These are phyloP conservation scores for Lepeophtheirus salmonis DNA, from an alignment of 1,140 invertebrate species.

Conservation along the genomic window DNA sequence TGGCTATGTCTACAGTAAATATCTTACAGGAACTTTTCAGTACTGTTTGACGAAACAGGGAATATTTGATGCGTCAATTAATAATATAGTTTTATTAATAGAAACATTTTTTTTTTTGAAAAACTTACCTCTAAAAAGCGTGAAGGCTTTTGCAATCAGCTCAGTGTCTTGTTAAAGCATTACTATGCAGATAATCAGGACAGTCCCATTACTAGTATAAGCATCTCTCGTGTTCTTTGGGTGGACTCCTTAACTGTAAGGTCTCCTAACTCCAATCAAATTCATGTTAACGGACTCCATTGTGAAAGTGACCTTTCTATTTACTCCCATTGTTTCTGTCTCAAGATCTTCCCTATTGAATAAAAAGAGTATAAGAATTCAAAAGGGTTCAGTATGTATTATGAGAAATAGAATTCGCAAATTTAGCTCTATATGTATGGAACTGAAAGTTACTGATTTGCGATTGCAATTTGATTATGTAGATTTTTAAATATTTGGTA, in stretches of 20 bases:
- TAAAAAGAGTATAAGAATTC: neutral
- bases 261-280: neutral
- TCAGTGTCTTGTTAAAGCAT: slow-evolving; percentile 41
- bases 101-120: slow-evolving; percentile 54
- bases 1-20: slow-evolving; percentile 82
- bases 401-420: slow-evolving; percentile 59
- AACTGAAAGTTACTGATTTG: slow-evolving; percentile 70
- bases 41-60: slow-evolving; percentile 69
- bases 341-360: slow-evolving; percentile 43
- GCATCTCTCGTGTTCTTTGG: slow-evolving; percentile 6
- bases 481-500: slow-evolving; percentile 49
- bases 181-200: slow-evolving; percentile 35
- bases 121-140: slow-evolving; percentile 49
- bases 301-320: slow-evolving; percentile 20
- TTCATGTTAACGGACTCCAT: neutral
- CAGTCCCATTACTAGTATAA: slow-evolving; percentile 14
- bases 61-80: slow-evolving; percentile 65
- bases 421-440: slow-evolving; percentile 34
- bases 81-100: slow-evolving; percentile 77
- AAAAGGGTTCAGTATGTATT: slow-evolving; percentile 86
- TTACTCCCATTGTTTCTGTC: slow-evolving; percentile 35
- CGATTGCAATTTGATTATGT: slow-evolving; percentile 54
- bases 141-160: slow-evolving; percentile 55
- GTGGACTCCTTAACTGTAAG: neutral
- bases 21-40: slow-evolving; percentile 73